Percentiles rank a stretch among this genome's conserved stretches.
These are phyloP conservation scores for Lithophane ornitopus DNA, from an alignment of 2,888 invertebrate species.

Conservation along the genomic window DNA sequence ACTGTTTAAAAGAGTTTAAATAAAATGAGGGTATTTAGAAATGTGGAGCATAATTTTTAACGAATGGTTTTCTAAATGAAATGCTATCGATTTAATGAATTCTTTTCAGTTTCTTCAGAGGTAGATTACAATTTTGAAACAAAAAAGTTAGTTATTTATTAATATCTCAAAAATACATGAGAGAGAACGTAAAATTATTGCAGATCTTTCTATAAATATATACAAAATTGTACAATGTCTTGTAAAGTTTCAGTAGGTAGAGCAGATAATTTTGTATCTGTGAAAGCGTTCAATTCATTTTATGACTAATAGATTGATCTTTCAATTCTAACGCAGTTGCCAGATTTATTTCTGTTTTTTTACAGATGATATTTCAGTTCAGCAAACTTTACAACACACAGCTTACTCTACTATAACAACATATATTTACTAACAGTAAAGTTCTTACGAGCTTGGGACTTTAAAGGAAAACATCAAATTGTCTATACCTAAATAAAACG, in stretches of 20 bases:
- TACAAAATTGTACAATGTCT: neutral
- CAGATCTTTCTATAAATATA: constrained; percentile 3
- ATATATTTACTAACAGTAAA: no score
- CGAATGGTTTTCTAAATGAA: neutral
- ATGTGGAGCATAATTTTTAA: neutral
- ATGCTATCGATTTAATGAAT: neutral
- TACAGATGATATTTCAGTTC: constrained; percentile 7
- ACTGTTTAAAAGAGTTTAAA: constrained; percentile 18
- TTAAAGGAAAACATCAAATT: constrained; percentile 27
- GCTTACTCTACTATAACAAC: constrained; percentile 5
- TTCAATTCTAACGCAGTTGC: constrained; percentile 20
- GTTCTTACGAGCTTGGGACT: constrained; percentile 5
- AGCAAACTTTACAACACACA: no score
- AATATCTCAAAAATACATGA: neutral
- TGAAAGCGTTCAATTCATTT: constrained; percentile 29
- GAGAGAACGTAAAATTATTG: neutral
- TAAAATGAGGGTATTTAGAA: constrained; percentile 10
- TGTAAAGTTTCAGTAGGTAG: constrained; percentile 6
- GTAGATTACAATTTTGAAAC: neutral
- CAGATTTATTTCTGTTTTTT: constrained; percentile 18
- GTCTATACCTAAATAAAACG: constrained; percentile 52
- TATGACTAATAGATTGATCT: constrained; percentile 29
- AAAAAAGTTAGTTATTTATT: neutral
- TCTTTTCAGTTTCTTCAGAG: neutral
- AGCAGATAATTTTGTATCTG: neutral